These are phyloP conservation scores for Pontoporia blainvillei DNA, from an alignment of 2,113 vertebrate species.

Conservation along the genomic window DNA sequence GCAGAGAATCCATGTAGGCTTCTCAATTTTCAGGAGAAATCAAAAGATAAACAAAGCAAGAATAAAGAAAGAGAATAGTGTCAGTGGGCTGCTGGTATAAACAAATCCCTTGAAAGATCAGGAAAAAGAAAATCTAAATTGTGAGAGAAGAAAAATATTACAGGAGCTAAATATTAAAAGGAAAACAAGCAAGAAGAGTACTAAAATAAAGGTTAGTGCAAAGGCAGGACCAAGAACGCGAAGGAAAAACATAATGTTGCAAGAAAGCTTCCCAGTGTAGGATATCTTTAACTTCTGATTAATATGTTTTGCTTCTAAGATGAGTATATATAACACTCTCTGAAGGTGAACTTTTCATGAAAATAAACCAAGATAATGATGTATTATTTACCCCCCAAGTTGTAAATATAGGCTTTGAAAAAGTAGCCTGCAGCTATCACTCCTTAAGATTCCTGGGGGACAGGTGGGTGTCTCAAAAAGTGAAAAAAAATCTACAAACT, in stretches of 20 bases:
- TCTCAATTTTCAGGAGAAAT: neutral
- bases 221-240: neutral
- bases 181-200: neutral
- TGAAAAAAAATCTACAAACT: neutral
- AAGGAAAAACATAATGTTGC: neutral
- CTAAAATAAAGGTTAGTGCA: neutral
- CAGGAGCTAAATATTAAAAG: neutral
- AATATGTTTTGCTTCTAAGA: neutral
- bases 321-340: neutral
- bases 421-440: neutral
- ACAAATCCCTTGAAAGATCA: neutral
- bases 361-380: neutral
- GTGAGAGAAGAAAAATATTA: neutral
- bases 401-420: neutral
- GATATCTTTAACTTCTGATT: neutral
- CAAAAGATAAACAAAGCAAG: neutral
- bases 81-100: neutral
- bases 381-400: neutral
- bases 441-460: neutral
- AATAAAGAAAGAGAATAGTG: neutral
- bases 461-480: neutral
- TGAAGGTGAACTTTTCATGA: neutral
- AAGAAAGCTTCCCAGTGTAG: neutral
- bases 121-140: neutral
- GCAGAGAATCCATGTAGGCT: neutral